Evolutionary conservation across 2,797 vertebrate genomes (phyloP).

Genomic region (Malacoraja senta): DNA sequence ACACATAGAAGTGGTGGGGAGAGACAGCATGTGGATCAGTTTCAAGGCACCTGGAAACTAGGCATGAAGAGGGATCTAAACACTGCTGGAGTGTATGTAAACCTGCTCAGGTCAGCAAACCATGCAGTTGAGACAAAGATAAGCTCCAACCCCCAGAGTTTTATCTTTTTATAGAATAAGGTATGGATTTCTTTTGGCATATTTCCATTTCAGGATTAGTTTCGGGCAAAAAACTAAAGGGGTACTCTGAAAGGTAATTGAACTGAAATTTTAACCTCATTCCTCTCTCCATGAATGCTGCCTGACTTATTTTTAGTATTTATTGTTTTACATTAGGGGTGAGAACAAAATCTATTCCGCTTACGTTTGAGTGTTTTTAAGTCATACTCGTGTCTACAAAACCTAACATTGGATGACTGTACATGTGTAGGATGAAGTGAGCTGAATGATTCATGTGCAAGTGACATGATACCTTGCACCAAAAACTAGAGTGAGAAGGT

Average conservation of each 20-base stretch:
- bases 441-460: neutral
- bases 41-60: neutral
- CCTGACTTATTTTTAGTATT: too few relatives aligned
- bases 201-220: neutral
- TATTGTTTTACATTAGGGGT: too few relatives aligned
- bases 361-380: neutral
- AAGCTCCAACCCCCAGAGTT: neutral
- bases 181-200: neutral
- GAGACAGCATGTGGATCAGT: neutral
- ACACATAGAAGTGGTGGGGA: neutral
- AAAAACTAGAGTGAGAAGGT: neutral
- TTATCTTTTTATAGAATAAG: too few relatives aligned
- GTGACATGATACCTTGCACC: neutral
- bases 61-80: neutral
- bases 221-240: neutral
- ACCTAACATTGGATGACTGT: neutral
- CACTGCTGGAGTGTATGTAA: neutral
- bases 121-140: slow-evolving; percentile 4
- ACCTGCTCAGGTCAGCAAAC: neutral
- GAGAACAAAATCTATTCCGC: too few relatives aligned
- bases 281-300: too few relatives aligned
- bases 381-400: neutral
- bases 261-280: too few relatives aligned
- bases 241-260: too few relatives aligned
- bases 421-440: neutral